Conservation (phyloP, 2,888 invertebrate species). For the Eupeodes latifasciatus region DNA sequence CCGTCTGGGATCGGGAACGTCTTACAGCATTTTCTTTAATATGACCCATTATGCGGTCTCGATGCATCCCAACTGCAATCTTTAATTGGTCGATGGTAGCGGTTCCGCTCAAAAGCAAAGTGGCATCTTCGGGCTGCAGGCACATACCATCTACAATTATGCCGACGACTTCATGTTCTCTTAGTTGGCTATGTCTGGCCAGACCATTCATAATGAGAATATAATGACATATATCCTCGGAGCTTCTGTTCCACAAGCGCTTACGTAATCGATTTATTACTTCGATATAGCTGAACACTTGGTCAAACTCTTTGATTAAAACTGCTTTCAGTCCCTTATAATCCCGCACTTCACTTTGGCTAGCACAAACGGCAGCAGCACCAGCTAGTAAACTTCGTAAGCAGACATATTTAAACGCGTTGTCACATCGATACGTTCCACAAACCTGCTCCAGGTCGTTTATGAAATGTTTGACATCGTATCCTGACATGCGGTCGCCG, state of each 20-base stretch:
- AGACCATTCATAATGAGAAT: constrained; percentile 26
- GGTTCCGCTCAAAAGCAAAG: constrained; percentile 33
- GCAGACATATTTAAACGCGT: constrained; percentile 13
- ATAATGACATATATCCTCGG: constrained; percentile 21
- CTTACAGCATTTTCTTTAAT: background rate
- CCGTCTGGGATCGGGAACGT: background rate
- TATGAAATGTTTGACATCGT: constrained; percentile 20
- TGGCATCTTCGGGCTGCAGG: constrained; percentile 22
- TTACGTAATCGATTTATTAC: constrained; percentile 17
- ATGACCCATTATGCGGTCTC: constrained; percentile 31
- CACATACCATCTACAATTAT: constrained; percentile 20
- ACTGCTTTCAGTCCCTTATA: background rate
- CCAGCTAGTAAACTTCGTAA: background rate
- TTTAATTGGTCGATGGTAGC: constrained; percentile 24
- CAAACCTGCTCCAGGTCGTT: constrained; percentile 31
- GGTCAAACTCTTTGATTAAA: constrained; percentile 22
- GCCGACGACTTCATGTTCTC: constrained; percentile 15
- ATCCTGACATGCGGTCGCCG: constrained; percentile 13
- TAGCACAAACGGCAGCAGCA: constrained; percentile 14
- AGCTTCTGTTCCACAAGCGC: constrained; percentile 15
- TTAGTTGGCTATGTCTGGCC: constrained; percentile 4
- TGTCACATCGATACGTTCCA: constrained; percentile 15
- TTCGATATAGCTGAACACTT: constrained; percentile 32
- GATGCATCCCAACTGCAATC: constrained; percentile 29
- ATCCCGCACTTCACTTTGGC: background rate